These are phyloP conservation scores for Cherax quadricarinatus DNA, from an alignment of 1,140 invertebrate genomes.

Conservation along the genomic window DNA sequence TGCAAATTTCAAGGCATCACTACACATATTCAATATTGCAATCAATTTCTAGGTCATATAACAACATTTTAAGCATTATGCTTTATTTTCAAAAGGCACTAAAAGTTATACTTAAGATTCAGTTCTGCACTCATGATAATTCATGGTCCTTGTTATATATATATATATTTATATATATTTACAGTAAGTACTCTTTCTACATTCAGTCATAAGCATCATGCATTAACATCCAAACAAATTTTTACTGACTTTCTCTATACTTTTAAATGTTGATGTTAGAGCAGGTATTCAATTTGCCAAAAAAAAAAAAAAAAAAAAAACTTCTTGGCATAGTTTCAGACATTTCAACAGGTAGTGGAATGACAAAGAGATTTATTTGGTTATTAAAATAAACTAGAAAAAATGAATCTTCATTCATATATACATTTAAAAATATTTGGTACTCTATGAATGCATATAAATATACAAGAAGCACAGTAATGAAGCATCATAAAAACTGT, in stretches of 20 bases:
- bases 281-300: too few relatives aligned
- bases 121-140: not conserved
- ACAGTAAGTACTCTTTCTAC: not conserved
- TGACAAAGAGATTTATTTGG: too few relatives aligned
- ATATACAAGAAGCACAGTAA: too few relatives aligned
- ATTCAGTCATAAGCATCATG: not conserved
- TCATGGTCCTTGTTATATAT: not conserved
- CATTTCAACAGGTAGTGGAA: too few relatives aligned
- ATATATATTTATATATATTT: not conserved
- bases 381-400: too few relatives aligned
- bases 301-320: too few relatives aligned
- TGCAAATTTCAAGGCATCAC: not conserved
- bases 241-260: not conserved
- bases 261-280: not conserved
- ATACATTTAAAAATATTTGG: too few relatives aligned
- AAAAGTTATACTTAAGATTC: not conserved
- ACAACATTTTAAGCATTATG: not conserved
- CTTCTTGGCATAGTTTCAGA: too few relatives aligned
- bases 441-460: too few relatives aligned
- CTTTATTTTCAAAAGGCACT: not conserved
- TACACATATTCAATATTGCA: not conserved
- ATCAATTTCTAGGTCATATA: not conserved
- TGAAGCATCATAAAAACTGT: too few relatives aligned
- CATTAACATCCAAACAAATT: not conserved
- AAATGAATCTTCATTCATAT: too few relatives aligned